A percentile compares a stretch with the other conserved stretches of the same genome.
phyloP scores from a whole-genome alignment of 2,888 invertebrate species.

The Machimus atricapillus region DNA sequence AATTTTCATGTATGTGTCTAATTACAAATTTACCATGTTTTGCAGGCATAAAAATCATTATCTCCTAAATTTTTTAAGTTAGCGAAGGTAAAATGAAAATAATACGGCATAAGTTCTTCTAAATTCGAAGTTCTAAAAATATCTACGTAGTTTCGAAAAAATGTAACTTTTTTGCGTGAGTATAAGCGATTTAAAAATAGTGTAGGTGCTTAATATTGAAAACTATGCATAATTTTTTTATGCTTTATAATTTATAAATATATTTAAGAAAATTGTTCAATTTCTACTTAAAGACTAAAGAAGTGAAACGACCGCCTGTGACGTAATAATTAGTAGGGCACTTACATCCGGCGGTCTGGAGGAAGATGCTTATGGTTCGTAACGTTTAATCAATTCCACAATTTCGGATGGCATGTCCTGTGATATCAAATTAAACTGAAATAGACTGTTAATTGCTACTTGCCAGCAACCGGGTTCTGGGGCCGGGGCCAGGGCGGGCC shows the following conservation, averaged over 20 bases:
- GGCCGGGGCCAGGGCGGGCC: neutral
- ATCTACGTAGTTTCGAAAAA: too few relatives aligned
- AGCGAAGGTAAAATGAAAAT: too few relatives aligned
- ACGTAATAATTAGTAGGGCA: neutral
- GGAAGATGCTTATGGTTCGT: neutral
- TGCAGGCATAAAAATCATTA: too few relatives aligned
- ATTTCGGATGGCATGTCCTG: neutral
- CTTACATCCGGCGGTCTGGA: neutral
- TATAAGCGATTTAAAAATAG: neutral
- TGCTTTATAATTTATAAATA: neutral
- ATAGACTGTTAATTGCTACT: neutral
- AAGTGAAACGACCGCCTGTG: neutral
- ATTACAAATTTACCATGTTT: too few relatives aligned
- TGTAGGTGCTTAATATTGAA: neutral
- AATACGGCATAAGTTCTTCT: too few relatives aligned
- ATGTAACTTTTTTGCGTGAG: too few relatives aligned
- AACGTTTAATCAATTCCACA: neutral
- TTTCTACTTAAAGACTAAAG: neutral
- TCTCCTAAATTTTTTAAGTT: too few relatives aligned
- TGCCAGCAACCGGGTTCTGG: neutral
- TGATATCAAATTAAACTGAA: neutral
- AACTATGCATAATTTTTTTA: neutral
- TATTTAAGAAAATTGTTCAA: neutral
- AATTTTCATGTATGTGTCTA: too few relatives aligned
- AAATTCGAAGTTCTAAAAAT: too few relatives aligned